Conservation (phyloP, 2,113 vertebrate species). For the Scolopax mira region DNA sequence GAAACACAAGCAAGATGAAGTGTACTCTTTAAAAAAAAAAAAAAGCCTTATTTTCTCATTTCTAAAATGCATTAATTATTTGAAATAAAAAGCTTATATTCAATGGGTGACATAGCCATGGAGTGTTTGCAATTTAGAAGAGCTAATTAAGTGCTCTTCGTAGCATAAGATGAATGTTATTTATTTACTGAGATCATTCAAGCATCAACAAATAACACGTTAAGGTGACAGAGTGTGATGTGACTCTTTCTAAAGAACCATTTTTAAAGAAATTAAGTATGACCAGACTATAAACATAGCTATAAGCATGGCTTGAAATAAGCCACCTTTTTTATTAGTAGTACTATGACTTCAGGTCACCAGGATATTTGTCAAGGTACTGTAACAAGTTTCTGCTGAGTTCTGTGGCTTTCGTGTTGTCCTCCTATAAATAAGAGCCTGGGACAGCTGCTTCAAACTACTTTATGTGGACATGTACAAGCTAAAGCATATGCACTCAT, state of each 20-base stretch:
- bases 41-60: neutral
- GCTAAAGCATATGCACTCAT: neutral
- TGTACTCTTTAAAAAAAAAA: neutral
- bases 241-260: neutral
- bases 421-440: neutral
- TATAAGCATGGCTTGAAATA: neutral
- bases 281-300: neutral
- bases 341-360: neutral
- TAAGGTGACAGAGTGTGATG: neutral
- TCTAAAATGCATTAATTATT: neutral
- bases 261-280: neutral
- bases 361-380: neutral
- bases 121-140: neutral
- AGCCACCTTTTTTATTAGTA: neutral
- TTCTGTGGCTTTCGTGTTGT: neutral
- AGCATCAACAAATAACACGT: neutral
- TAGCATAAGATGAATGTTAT: neutral
- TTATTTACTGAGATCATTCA: constrained; percentile 21
- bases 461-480: neutral
- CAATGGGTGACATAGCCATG: neutral
- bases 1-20: neutral
- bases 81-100: neutral
- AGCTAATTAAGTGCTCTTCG: neutral
- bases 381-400: neutral
- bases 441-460: neutral